phyloP scores from a whole-genome alignment of 2,888 invertebrate species.

The Lacanobia wlatinum region DNA sequence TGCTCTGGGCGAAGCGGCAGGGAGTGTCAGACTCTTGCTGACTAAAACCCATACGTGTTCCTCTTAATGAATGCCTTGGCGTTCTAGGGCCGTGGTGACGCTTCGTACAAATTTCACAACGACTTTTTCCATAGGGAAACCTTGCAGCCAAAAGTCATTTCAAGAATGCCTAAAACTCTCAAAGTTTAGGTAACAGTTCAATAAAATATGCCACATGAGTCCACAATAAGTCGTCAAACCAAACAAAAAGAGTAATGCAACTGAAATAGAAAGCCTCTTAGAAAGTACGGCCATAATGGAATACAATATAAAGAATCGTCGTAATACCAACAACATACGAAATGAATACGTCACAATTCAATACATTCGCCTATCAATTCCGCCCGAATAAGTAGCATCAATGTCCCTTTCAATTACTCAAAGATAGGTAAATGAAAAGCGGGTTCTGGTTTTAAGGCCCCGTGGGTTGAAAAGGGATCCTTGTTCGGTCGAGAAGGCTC shows the following conservation, averaged over 20 bases:
- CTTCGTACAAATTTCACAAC: too few relatives aligned
- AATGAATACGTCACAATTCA: conserved; percentile 74
- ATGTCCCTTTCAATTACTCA: conserved; percentile 87
- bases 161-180: neutral
- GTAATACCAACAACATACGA: conserved; percentile 61
- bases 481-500: conserved; percentile 79
- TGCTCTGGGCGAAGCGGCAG: too few relatives aligned
- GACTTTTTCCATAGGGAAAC: neutral
- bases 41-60: too few relatives aligned
- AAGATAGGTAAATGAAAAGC: conserved; percentile 86
- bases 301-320: conserved; percentile 57
- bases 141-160: neutral
- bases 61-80: too few relatives aligned
- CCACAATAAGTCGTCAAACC: conserved; percentile 15
- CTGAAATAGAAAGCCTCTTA: conserved; percentile 53
- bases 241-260: conserved; percentile 41
- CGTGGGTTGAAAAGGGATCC: conserved; percentile 80
- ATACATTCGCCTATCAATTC: conserved; percentile 83
- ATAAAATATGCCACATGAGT: neutral
- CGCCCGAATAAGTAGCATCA: conserved; percentile 82
- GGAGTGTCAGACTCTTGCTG: too few relatives aligned
- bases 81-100: too few relatives aligned
- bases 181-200: neutral
- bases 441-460: conserved; percentile 82
- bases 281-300: conserved; percentile 44